phyloP scores from a whole-genome alignment of 2,797 vertebrate species.

The Esox lucius region DNA sequence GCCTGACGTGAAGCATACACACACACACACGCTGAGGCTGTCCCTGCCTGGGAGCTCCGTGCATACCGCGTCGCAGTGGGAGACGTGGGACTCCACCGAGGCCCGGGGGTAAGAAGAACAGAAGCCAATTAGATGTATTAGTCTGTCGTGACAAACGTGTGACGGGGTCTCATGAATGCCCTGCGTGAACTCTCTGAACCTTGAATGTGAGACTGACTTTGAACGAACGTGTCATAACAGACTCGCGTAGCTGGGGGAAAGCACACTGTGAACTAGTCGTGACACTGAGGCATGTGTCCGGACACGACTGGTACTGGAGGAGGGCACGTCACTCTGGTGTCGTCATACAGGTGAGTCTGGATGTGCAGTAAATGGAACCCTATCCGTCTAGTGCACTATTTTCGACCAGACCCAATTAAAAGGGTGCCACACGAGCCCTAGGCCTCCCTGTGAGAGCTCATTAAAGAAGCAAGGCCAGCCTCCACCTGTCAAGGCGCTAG shows the following conservation, averaged over 20 bases:
- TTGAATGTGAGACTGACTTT: background rate
- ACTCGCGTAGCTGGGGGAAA: background rate
- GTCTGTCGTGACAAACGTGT: background rate
- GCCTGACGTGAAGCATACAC: slow-evolving; percentile 11
- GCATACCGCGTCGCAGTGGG: background rate
- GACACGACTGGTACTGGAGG: background rate
- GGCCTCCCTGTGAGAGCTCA: slow-evolving; percentile 15
- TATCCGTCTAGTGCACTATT: background rate
- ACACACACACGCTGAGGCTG: background rate
- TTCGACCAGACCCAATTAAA: background rate
- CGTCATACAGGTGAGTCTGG: background rate
- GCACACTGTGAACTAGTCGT: background rate
- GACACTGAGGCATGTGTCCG: background rate
- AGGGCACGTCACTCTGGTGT: background rate
- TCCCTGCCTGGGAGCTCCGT: background rate
- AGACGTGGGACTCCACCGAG: background rate
- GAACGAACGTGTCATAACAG: background rate
- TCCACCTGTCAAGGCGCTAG: slow-evolving; percentile 57
- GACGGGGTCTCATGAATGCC: background rate
- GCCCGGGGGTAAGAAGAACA: background rate
- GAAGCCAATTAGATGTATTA: background rate
- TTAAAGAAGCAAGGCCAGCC: slow-evolving; percentile 50
- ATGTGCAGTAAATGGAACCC: background rate
- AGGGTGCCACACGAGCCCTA: background rate
- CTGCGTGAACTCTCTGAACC: background rate